A percentile compares a stretch with the other conserved stretches of the same genome.
Evolutionary conservation across 1,140 invertebrate genomes (phyloP).

Genomic region (Tetranychus cinnabarinus): DNA sequence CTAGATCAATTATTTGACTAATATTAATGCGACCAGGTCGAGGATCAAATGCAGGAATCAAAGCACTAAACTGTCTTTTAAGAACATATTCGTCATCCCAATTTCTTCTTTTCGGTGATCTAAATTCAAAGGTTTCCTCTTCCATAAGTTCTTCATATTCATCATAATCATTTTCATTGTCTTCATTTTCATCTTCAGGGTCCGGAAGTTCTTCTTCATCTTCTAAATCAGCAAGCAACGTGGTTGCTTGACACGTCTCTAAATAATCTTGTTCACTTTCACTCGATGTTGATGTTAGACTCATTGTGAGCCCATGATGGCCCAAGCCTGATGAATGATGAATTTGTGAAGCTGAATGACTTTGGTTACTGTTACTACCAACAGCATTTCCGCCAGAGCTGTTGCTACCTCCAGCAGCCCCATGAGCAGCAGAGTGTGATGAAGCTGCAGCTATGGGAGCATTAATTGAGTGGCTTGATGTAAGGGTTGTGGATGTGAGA

Average conservation of each 20-base stretch:
- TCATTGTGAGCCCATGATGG: conserved; percentile 70
- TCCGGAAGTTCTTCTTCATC: conserved; percentile 70
- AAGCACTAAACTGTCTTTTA: conserved; percentile 76
- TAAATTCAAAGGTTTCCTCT: conserved; percentile 40
- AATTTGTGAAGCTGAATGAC: conserved; percentile 7
- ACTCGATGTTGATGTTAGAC: conserved; percentile 72
- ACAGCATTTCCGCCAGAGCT: neutral
- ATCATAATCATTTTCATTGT: conserved; percentile 66
- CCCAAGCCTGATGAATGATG: neutral
- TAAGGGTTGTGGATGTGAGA: conserved; percentile 20
- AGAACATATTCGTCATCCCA: conserved; percentile 97
- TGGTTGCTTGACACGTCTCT: conserved; percentile 44
- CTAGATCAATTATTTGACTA: conserved; percentile 81
- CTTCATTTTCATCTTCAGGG: conserved; percentile 75
- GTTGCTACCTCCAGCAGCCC: neutral
- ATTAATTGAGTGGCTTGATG: conserved; percentile 15
- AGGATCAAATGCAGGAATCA: conserved; percentile 97
- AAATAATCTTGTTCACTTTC: conserved; percentile 72
- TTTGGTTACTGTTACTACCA: conserved; percentile 11
- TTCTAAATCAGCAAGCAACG: conserved; percentile 69
- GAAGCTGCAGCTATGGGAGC: conserved; percentile 19
- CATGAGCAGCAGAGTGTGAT: conserved; percentile 20
- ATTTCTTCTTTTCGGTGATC: conserved; percentile 46
- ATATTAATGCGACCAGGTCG: conserved; percentile 90
- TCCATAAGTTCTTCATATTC: conserved; percentile 30